phyloP scores from a whole-genome alignment of 2,113 vertebrate species.

The Bufo bufo region DNA sequence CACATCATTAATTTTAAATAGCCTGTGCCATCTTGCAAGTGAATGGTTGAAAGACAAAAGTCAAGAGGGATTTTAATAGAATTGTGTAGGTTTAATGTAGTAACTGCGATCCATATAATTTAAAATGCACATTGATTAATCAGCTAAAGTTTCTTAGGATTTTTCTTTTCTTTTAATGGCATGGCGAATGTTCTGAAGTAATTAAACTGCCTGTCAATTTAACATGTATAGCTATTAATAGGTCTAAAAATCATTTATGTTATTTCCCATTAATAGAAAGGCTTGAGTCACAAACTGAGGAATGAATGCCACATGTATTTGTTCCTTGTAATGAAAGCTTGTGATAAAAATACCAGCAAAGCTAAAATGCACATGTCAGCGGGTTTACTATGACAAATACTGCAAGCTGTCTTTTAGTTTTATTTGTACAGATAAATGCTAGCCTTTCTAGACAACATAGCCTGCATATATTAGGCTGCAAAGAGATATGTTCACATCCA shows the following conservation, averaged over 20 bases:
- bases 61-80: conserved; percentile 32
- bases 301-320: background rate
- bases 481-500: background rate
- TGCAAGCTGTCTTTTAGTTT: background rate
- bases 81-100: conserved; percentile 37
- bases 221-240: background rate
- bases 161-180: background rate
- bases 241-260: background rate
- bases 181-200: background rate
- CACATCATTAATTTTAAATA: conserved; percentile 43
- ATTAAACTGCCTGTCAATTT: background rate
- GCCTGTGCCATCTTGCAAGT: conserved; percentile 30
- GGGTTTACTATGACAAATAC: background rate
- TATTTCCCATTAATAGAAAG: background rate
- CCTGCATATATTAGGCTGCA: background rate
- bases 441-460: background rate
- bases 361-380: background rate
- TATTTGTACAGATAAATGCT: background rate
- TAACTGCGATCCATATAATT: conserved; percentile 13
- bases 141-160: background rate
- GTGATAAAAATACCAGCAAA: background rate
- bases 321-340: background rate
- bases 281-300: background rate
- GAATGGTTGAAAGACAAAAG: conserved; percentile 37
- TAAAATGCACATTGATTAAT: conserved; percentile 33